These are phyloP conservation scores for Bemisia tabaci DNA, from an alignment of 1,140 invertebrate species.

Conservation along the genomic window DNA sequence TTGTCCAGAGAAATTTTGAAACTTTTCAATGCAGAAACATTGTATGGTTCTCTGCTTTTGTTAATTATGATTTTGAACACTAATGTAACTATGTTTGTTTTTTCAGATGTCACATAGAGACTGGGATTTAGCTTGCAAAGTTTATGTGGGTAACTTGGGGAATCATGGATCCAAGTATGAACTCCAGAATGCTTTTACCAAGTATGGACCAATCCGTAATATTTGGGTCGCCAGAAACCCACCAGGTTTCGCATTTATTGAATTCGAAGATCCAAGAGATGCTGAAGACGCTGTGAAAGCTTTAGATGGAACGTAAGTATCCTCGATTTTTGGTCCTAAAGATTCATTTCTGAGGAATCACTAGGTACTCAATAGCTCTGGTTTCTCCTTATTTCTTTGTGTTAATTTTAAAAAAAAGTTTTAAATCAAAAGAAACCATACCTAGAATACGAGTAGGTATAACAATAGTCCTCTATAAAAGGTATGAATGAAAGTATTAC, in stretches of 20 bases:
- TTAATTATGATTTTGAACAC: too few relatives aligned
- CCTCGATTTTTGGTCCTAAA: slow-evolving; percentile 8
- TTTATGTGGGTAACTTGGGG: slow-evolving; percentile 95
- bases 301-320: slow-evolving; percentile 81
- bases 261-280: slow-evolving; percentile 94
- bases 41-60: too few relatives aligned
- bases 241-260: slow-evolving; percentile 93
- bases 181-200: slow-evolving; percentile 81
- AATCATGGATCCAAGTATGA: slow-evolving; percentile 83
- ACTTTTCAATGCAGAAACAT: too few relatives aligned
- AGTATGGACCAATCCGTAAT: slow-evolving; percentile 88
- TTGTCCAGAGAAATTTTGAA: too few relatives aligned
- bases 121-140: slow-evolving; percentile 91
- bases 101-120: slow-evolving; percentile 47
- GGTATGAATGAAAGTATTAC: too few relatives aligned
- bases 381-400: too few relatives aligned
- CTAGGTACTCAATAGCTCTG: too few relatives aligned
- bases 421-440: too few relatives aligned
- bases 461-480: too few relatives aligned
- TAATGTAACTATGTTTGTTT: too few relatives aligned
- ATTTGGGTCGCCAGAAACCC: slow-evolving; percentile 95
- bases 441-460: too few relatives aligned
- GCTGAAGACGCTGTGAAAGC: slow-evolving; percentile 93
- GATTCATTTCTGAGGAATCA: slow-evolving; percentile 3
- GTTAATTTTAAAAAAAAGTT: too few relatives aligned